Conservation (phyloP, 2,797 vertebrate species). For the Muscicapa comitata region DNA sequence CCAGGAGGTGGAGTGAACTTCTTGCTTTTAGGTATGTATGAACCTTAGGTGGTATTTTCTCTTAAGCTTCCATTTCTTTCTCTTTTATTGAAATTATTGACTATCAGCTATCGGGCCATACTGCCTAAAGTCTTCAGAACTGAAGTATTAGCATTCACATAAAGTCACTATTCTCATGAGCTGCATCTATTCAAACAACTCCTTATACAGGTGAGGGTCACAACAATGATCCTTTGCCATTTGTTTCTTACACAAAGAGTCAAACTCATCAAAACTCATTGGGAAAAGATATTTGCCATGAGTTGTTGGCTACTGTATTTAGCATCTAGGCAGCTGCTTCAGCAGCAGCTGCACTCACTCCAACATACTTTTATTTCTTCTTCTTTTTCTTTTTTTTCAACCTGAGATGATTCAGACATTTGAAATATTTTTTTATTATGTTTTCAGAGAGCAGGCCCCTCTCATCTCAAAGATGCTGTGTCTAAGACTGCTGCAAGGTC, state of each 20-base stretch:
- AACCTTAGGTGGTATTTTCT: neutral
- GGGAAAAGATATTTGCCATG: neutral
- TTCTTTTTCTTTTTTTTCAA: no score
- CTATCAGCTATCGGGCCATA: neutral
- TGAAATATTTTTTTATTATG: neutral
- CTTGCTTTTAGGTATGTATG: neutral
- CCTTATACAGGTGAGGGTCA: neutral
- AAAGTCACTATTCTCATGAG: neutral
- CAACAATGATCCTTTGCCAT: neutral
- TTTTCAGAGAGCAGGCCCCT: neutral
- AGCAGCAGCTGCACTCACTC: neutral
- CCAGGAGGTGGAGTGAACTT: neutral
- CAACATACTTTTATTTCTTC: neutral
- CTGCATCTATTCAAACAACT: neutral
- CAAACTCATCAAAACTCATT: neutral
- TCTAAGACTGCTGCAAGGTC: neutral
- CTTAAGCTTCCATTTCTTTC: neutral
- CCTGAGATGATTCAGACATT: neutral
- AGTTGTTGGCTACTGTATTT: neutral
- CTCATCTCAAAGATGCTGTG: neutral
- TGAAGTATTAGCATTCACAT: neutral
- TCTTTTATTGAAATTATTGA: neutral
- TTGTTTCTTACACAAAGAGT: neutral
- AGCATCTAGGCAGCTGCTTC: neutral
- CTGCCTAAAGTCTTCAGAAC: neutral